Conservation (phyloP, 1,140 invertebrate species). For the Nasonia longicornis region DNA sequence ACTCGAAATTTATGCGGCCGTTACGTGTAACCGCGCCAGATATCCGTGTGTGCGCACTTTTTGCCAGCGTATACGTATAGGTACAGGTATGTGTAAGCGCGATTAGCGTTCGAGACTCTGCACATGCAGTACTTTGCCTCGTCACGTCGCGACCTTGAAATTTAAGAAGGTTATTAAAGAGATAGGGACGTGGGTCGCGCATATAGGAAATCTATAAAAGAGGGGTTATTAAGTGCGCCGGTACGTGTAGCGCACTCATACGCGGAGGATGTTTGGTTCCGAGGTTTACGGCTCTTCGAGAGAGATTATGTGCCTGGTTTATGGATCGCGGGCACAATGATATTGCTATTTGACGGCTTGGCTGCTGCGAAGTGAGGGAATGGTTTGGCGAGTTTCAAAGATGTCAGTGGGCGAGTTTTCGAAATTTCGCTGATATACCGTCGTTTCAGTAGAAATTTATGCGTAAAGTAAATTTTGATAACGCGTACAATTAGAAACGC, state of each 20-base stretch:
- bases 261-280: background rate
- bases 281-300: constrained; percentile 1
- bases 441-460: too few relatives aligned
- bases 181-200: background rate
- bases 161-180: background rate
- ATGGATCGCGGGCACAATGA: background rate
- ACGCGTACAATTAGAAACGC: background rate
- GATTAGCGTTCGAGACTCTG: constrained; percentile 9
- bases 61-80: background rate
- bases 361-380: background rate
- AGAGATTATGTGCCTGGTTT: background rate
- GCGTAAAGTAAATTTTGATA: background rate
- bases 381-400: too few relatives aligned
- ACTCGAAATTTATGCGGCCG: constrained; percentile 18
- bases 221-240: background rate
- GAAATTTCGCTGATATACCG: too few relatives aligned
- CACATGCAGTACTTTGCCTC: background rate
- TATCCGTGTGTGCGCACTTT: background rate
- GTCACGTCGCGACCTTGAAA: background rate
- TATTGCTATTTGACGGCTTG: background rate
- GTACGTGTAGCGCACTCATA: background rate
- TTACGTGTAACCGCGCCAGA: background rate
- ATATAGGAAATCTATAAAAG: constrained; percentile 11
- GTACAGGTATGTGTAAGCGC: background rate
- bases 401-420: too few relatives aligned